Conservation (phyloP, 2,888 invertebrate genomes). For the Alsophila aescularia region DNA sequence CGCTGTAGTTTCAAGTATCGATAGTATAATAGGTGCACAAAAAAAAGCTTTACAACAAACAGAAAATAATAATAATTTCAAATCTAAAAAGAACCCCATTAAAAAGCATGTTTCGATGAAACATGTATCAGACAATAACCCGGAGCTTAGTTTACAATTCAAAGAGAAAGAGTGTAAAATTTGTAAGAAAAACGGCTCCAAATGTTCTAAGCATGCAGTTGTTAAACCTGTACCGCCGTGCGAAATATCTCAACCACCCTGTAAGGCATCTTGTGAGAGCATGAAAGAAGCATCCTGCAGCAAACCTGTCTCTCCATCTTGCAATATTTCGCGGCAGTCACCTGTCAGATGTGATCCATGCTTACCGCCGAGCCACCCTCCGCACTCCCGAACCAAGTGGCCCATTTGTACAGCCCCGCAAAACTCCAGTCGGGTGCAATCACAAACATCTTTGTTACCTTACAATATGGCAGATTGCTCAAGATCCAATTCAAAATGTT, state of each 20-base stretch:
- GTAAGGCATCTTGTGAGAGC: conserved; percentile 40
- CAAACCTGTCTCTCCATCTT: conserved; percentile 5
- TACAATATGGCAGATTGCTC: no score
- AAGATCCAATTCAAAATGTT: no score
- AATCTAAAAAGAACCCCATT: conserved; percentile 32
- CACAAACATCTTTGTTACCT: no score
- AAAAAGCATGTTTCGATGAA: conserved; percentile 57
- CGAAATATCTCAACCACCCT: conserved; percentile 44
- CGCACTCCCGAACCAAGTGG: no score
- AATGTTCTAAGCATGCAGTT: conserved; percentile 42
- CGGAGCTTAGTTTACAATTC: conserved; percentile 40
- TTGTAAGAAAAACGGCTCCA: conserved; percentile 34
- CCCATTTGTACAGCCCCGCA: background rate
- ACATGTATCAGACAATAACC: conserved; percentile 39
- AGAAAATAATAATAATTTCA: conserved; percentile 2
- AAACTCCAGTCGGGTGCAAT: no score
- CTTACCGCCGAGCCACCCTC: no score
- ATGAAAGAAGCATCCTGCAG: conserved; percentile 41
- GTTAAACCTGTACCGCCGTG: conserved; percentile 37
- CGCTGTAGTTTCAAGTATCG: conserved; percentile 41
- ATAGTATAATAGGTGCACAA: conserved; percentile 44
- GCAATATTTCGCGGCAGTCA: background rate
- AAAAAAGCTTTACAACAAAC: conserved; percentile 23
- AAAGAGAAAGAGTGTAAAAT: conserved; percentile 45
- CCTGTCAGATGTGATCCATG: background rate